phyloP scores from a whole-genome alignment of 2,113 vertebrate species.

The Acrocephalus kingi region DNA sequence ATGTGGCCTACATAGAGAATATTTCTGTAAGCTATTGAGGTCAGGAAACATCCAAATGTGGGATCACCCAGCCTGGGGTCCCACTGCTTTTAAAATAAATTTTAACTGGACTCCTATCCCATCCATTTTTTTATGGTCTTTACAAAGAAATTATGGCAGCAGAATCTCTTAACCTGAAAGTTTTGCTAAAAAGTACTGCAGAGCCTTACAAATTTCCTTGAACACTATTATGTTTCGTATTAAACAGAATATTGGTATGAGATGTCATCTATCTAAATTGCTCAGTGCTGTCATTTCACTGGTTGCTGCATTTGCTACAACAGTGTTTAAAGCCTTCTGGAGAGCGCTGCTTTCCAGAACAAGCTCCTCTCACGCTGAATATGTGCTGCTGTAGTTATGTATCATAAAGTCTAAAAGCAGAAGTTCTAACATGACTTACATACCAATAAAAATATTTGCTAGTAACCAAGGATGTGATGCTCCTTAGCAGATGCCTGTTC shows the following conservation, averaged over 20 bases:
- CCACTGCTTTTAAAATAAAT: not conserved
- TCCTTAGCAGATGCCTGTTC: conserved; percentile 19
- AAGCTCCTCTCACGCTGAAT: not conserved
- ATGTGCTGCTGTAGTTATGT: not conserved
- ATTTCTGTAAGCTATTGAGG: not conserved
- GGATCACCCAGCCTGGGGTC: not conserved
- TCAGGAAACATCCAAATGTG: not conserved
- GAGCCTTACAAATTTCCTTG: not conserved
- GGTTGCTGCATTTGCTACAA: not conserved
- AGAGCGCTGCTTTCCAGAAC: not conserved
- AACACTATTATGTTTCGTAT: not conserved
- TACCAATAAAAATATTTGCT: conserved; percentile 49
- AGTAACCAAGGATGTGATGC: not conserved
- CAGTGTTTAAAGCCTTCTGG: not conserved
- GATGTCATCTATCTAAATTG: not conserved
- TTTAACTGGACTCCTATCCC: not conserved
- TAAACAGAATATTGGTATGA: not conserved
- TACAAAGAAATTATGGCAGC: not conserved
- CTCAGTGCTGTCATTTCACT: not conserved
- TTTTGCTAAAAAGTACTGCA: not conserved
- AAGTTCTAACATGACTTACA: conserved; percentile 36
- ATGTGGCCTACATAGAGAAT: not conserved
- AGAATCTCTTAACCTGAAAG: not conserved
- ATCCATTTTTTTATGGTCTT: not conserved
- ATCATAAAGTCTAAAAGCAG: conserved; percentile 5